These are phyloP conservation scores for Manis javanica DNA, from an alignment of 2,797 vertebrate genomes.

Conservation along the genomic window DNA sequence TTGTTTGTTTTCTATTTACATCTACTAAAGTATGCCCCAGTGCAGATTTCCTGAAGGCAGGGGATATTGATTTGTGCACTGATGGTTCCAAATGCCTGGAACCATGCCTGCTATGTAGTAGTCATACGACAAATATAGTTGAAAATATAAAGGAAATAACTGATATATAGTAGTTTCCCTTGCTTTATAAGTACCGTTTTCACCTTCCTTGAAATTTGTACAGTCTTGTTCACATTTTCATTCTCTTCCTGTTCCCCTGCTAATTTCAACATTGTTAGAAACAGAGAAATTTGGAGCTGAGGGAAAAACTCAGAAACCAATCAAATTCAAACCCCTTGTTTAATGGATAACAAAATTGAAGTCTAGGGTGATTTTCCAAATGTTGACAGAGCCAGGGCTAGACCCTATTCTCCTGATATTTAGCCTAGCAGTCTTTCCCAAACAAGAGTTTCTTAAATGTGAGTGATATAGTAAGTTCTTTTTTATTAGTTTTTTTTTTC, in stretches of 20 bases:
- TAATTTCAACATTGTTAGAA: neutral
- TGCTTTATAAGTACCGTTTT: neutral
- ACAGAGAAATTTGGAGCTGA: neutral
- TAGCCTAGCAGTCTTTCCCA: neutral
- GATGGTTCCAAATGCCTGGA: neutral
- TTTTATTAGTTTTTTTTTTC: neutral
- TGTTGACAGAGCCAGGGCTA: neutral
- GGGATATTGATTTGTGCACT: neutral
- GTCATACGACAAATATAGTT: neutral
- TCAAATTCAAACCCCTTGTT: neutral
- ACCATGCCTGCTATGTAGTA: neutral
- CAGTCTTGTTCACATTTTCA: neutral
- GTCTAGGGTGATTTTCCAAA: neutral
- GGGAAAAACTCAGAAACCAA: neutral
- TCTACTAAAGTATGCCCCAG: neutral
- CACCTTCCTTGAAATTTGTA: neutral
- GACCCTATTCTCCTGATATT: neutral
- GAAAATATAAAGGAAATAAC: neutral
- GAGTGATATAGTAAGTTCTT: neutral
- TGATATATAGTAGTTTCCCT: neutral
- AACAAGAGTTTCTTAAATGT: slow-evolving; percentile 2
- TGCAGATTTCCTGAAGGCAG: neutral
- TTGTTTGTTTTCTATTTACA: neutral
- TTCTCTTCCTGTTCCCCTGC: neutral
- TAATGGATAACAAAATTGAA: neutral